Evolutionary conservation across 2,888 invertebrate genomes (phyloP).

Genomic region (Epistrophe grossulariae): DNA sequence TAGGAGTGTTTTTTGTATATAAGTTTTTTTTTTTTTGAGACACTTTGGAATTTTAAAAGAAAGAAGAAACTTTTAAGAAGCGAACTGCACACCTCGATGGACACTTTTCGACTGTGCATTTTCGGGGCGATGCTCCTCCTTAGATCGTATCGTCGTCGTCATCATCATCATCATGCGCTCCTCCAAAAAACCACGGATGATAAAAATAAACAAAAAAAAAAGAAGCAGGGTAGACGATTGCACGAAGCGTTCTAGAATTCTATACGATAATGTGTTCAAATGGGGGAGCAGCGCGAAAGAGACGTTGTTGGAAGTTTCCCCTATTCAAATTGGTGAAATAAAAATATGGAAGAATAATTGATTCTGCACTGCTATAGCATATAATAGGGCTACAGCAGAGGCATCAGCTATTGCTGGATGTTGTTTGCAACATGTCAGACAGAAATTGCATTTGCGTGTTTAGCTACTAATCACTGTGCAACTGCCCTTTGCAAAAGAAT

Average conservation of each 20-base stretch:
- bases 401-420: conserved; percentile 31
- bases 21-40: not conserved
- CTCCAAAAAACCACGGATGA: conserved; percentile 70
- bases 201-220: conserved; percentile 74
- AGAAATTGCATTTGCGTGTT: conserved; percentile 62
- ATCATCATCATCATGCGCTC: conserved; percentile 64
- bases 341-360: conserved; percentile 5
- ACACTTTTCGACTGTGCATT: conserved; percentile 73
- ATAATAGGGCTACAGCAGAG: not conserved
- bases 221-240: conserved; percentile 54
- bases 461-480: conserved; percentile 31
- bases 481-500: not conserved
- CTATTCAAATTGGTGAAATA: conserved; percentile 28
- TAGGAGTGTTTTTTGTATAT: not conserved
- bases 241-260: conserved; percentile 20
- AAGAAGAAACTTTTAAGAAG: conserved; percentile 16
- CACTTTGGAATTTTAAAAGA: not conserved
- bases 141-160: conserved; percentile 44
- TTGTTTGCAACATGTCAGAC: conserved; percentile 69
- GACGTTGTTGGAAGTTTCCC: conserved; percentile 44
- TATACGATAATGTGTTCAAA: conserved; percentile 33
- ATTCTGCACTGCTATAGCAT: conserved; percentile 7
- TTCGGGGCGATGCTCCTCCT: conserved; percentile 68
- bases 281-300: conserved; percentile 56
- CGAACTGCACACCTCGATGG: conserved; percentile 73